These are phyloP conservation scores for Leptogaster cylindrica DNA, from an alignment of 2,888 invertebrate genomes.

Conservation along the genomic window DNA sequence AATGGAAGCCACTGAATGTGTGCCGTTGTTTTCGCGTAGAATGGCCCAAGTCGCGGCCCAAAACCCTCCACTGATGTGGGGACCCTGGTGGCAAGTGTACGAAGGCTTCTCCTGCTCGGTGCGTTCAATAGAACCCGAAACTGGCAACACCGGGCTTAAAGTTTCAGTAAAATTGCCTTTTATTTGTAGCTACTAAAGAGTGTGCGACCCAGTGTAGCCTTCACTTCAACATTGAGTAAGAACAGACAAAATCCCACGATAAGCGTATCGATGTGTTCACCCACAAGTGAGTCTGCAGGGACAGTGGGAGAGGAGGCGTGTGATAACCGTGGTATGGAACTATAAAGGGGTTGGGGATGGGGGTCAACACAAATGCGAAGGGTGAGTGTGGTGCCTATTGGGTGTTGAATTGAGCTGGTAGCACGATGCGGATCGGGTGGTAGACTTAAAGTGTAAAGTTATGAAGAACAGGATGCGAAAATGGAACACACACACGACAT, in stretches of 20 bases:
- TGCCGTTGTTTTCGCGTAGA: no score
- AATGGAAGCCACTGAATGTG: no score
- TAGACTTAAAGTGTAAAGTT: constrained; percentile 24
- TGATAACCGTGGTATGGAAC: background rate
- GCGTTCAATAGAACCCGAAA: background rate
- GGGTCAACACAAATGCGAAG: background rate
- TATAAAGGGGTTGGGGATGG: background rate
- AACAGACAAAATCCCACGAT: constrained; percentile 31
- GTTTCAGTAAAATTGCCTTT: constrained; percentile 21
- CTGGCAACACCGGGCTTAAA: constrained; percentile 19
- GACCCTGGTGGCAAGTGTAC: no score
- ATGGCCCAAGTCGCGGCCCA: no score
- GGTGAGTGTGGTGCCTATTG: no score
- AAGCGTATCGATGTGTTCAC: constrained; percentile 25
- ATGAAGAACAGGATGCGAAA: constrained; percentile 33
- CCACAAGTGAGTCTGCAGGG: background rate
- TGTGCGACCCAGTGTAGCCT: constrained; percentile 22
- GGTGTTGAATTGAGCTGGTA: background rate
- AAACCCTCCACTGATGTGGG: no score
- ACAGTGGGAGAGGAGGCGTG: background rate
- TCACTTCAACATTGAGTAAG: constrained; percentile 27
- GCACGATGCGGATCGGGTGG: background rate
- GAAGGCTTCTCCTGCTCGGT: no score
- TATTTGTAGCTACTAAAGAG: constrained; percentile 25
- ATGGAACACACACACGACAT: constrained; percentile 29